Base-by-base conservation (phyloP, 2,888 invertebrate species). In the Schizaphis graminum region DNA sequence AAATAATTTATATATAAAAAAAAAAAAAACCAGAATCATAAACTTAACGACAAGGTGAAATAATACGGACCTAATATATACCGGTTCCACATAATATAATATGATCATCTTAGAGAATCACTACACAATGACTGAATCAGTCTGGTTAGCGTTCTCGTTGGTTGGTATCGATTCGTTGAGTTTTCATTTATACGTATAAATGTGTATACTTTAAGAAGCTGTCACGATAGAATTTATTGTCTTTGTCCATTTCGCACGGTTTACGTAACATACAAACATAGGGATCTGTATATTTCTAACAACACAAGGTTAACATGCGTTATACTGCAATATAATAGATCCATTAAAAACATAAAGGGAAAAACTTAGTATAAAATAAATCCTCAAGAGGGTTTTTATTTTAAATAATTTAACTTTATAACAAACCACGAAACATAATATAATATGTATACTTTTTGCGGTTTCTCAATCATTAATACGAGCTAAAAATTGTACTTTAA, bases 21-120 rank as follows among this genome's bases (percentile, higher is more conserved):
- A 4, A 16, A 53, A 8, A n/a, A 61, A 90, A 90, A 90, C 89
- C 47, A 21, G 89, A 90, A 61, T 61, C 47, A 90, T 61, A 67
- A n/a, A 90, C n/a, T 90, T 47, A 61, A 90, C 61, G n/a, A 61
- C n/a, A 67, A 61, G 24, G 61, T 47, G 47, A 47, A 89, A 28
- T 61, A 16, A 44, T 44, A 61, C n/a, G 47, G 8, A 61, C 16
- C 28, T 0, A 3, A 61, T 21, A 35, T n/a, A 47, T 89, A 90
- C 61, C 47, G n/a, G 89, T 90, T 61, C 47, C 44, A 21, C 1
- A 21, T 77, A 35, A 77, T 77, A 77, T 77, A 77, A 35, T 77
- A 77, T 35, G 77, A 77, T 77, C 77, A 77, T 77, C 35, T 77
- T 8, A 5, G 21, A 77, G 7, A 35, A 77, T 8, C 35, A 21